These are phyloP conservation scores for Pocota personata DNA, from an alignment of 2,888 invertebrate species.

Conservation along the genomic window DNA sequence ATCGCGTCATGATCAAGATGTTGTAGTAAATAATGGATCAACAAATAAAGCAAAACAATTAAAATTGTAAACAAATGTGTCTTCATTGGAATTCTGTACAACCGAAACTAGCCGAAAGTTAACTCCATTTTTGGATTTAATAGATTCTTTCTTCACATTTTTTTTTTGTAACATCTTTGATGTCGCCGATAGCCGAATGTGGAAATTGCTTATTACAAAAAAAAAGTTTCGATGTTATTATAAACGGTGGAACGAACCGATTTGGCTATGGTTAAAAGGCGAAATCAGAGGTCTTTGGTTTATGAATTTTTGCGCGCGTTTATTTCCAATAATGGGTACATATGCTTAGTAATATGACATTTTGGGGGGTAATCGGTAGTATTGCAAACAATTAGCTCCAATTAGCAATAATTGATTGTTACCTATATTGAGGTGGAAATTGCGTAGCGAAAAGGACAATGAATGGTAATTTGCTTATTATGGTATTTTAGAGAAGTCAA, in stretches of 20 bases:
- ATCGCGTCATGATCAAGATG: neutral
- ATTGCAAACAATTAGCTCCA: constrained; percentile 26
- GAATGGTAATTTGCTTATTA: neutral
- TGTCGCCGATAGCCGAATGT: constrained; percentile 9
- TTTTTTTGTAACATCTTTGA: constrained; percentile 1
- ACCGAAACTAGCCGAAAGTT: neutral
- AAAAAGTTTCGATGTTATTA: neutral
- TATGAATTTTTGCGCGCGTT: neutral
- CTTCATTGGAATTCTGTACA: constrained; percentile 1
- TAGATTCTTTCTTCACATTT: neutral
- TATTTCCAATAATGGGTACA: neutral
- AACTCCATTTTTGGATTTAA: constrained; percentile 10
- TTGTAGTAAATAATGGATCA: neutral
- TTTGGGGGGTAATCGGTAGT: neutral
- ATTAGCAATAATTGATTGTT: constrained; percentile 21
- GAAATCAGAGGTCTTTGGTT: neutral
- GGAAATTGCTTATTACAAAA: neutral
- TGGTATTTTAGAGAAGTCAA: neutral
- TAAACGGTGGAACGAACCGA: constrained; percentile 21
- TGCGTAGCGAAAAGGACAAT: neutral
- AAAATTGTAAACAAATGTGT: constrained; percentile 16
- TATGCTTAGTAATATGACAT: neutral
- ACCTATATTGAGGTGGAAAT: neutral
- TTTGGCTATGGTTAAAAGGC: neutral
- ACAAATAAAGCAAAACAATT: neutral